Evolutionary conservation across 2,113 vertebrate genomes (phyloP).

Genomic region (Xenopus laevis): DNA sequence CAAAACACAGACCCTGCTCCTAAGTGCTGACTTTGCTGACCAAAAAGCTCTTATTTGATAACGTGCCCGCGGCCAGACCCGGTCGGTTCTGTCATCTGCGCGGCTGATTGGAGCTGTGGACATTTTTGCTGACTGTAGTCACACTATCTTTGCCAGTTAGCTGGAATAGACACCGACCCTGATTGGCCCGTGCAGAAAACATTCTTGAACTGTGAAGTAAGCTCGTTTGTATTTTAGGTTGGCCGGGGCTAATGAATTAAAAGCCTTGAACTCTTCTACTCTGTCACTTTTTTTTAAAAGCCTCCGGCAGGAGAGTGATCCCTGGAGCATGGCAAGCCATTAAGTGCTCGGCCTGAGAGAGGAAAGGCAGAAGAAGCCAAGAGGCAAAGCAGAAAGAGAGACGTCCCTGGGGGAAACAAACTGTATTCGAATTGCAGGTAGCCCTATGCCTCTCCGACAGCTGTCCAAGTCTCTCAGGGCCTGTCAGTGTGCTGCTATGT

Average conservation of each 20-base stretch:
- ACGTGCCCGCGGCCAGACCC: conserved; percentile 59
- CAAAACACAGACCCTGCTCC: no score
- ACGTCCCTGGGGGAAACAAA: conserved; percentile 56
- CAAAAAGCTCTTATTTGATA: conserved; percentile 46
- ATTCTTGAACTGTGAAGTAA: conserved; percentile 80
- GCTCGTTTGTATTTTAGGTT: conserved; percentile 77
- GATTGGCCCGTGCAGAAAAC: conserved; percentile 77
- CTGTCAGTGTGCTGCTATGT: conserved; percentile 66
- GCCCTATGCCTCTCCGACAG: conserved; percentile 65
- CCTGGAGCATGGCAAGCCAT: conserved; percentile 63
- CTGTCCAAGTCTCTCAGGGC: conserved; percentile 69
- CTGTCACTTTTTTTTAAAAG: conserved; percentile 63
- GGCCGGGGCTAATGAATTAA: conserved; percentile 75
- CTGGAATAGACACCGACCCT: conserved; percentile 79
- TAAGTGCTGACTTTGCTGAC: no score
- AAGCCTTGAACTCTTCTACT: conserved; percentile 63
- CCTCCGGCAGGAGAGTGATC: conserved; percentile 65
- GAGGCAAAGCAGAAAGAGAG: conserved; percentile 53
- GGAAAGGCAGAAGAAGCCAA: conserved; percentile 57
- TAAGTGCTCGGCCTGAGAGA: conserved; percentile 53
- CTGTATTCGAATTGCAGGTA: conserved; percentile 73
- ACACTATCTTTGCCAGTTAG: conserved; percentile 90
- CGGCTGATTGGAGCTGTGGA: conserved; percentile 72
- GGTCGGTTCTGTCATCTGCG: conserved; percentile 70
- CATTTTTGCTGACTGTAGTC: conserved; percentile 92